Percentiles rank a stretch among this genome's conserved stretches.
phyloP scores from a whole-genome alignment of 2,797 vertebrate species.

The Periparus ater region DNA sequence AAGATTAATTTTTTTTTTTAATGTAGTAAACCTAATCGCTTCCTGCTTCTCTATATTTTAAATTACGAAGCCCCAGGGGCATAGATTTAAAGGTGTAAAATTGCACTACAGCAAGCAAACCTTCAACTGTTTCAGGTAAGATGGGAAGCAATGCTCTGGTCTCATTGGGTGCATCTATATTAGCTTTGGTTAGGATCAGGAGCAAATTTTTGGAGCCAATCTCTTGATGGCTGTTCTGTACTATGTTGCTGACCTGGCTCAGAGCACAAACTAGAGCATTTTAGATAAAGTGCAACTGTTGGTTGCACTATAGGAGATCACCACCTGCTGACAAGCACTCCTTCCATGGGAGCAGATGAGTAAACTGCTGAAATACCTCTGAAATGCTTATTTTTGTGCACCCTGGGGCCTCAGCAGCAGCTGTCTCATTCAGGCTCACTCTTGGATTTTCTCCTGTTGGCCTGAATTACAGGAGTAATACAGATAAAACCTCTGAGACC shows the following conservation, averaged over 20 bases:
- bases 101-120: not conserved
- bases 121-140: not conserved
- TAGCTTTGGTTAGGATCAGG: not conserved
- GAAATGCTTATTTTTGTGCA: not conserved
- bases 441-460: not conserved
- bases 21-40: not conserved
- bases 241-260: not conserved
- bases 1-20: not conserved
- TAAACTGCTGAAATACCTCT: not conserved
- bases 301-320: not conserved
- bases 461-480: not conserved
- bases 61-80: not conserved
- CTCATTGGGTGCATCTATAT: not conserved
- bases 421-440: not conserved
- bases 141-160: not conserved
- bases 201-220: not conserved
- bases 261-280: not conserved
- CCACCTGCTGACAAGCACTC: not conserved
- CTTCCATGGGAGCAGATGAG: not conserved
- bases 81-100: not conserved
- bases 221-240: not conserved
- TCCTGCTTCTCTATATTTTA: not conserved
- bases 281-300: not conserved
- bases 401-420: not conserved
- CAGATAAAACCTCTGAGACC: not conserved